Evolutionary conservation across 1,140 invertebrate species (phyloP).

Genomic region (Proctacanthus coquilletti): DNA sequence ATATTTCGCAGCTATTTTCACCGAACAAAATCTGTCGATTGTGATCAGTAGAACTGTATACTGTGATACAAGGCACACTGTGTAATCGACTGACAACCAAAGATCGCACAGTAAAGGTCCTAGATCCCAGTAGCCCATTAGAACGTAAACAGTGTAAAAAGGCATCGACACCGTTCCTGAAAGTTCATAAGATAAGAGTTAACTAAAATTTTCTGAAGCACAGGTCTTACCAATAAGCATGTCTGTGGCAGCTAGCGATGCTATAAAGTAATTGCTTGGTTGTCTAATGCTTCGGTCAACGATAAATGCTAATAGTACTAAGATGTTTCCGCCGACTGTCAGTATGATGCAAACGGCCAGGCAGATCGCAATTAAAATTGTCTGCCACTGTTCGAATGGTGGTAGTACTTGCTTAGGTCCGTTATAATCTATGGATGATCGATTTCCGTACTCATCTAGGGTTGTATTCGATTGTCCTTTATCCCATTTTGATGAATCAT

Average conservation of each 20-base stretch:
- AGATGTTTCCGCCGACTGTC: conserved; percentile 88
- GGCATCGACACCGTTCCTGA: conserved; percentile 86
- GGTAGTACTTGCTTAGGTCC: conserved; percentile 46
- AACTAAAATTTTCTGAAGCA: conserved; percentile 21
- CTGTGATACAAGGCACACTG: conserved; percentile 95
- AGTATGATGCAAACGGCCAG: conserved; percentile 78
- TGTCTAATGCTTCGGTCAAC: conserved; percentile 94
- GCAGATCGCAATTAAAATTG: conserved; percentile 79
- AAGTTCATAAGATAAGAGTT: conserved; percentile 12
- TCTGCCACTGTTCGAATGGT: conserved; percentile 82
- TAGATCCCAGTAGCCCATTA: conserved; percentile 93
- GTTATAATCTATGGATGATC: conserved; percentile 8
- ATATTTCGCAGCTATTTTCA: conserved; percentile 96
- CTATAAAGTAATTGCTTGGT: conserved; percentile 99
- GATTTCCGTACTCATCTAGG: conserved; percentile 4
- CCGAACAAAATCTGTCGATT: conserved; percentile 96
- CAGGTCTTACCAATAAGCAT: conserved; percentile 81
- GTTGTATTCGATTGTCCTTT: neutral
- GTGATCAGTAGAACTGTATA: conserved; percentile 98
- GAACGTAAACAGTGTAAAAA: conserved; percentile 89
- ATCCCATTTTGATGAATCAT: conserved; percentile 2
- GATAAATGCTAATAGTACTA: conserved; percentile 91
- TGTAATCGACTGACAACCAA: conserved; percentile 98
- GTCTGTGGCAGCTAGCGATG: conserved; percentile 93
- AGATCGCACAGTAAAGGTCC: conserved; percentile 93